Evolutionary conservation across 2,113 vertebrate species (phyloP).

Genomic region (Psettodes erumei): DNA sequence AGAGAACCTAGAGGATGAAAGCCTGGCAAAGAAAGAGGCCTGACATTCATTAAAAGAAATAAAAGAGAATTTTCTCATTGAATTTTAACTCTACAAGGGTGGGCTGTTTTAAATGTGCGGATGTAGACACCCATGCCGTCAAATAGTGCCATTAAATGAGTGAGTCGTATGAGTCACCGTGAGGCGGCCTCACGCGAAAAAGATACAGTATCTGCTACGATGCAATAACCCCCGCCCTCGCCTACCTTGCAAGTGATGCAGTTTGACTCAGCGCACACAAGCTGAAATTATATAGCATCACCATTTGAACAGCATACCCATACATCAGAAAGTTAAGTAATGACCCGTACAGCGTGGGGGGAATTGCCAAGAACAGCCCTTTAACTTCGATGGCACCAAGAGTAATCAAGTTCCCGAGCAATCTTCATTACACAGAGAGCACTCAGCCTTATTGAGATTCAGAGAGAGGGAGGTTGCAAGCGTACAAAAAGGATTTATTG

Average conservation of each 20-base stretch:
- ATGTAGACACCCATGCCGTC: background rate
- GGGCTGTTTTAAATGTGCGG: background rate
- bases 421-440: conserved; percentile 84
- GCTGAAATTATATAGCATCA: conserved; percentile 40
- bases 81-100: background rate
- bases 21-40: background rate
- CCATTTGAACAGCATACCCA: conserved; percentile 35
- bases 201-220: conserved; percentile 9
- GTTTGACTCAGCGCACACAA: conserved; percentile 29
- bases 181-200: conserved; percentile 8
- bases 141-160: conserved; percentile 2
- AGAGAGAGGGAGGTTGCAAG: conserved; percentile 67
- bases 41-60: background rate
- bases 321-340: conserved; percentile 55
- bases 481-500: conserved; percentile 84
- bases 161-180: conserved; percentile 11
- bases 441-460: conserved; percentile 85
- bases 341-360: conserved; percentile 24
- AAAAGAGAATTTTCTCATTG: background rate
- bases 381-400: conserved; percentile 63
- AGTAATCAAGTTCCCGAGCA: conserved; percentile 83
- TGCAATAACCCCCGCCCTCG: background rate
- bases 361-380: conserved; percentile 64
- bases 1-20: background rate
- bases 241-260: conserved; percentile 10